These are phyloP conservation scores for Apocrypta bakeri DNA, from an alignment of 1,140 invertebrate genomes.

Conservation along the genomic window DNA sequence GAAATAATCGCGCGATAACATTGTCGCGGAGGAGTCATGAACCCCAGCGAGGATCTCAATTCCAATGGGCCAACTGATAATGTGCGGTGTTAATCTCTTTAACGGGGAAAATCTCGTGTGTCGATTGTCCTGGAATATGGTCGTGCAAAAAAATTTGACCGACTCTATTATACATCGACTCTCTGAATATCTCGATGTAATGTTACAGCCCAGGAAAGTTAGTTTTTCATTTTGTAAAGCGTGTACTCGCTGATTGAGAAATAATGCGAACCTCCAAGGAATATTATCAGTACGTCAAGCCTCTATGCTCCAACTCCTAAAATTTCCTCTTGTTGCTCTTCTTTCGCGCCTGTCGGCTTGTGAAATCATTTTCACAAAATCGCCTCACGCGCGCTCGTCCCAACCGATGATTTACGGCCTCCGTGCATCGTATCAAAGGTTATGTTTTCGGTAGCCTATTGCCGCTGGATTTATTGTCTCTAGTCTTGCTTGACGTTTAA, in stretches of 20 bases:
- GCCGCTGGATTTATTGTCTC: constrained; percentile 26
- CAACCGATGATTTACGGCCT: constrained; percentile 29
- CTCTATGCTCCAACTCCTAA: not conserved
- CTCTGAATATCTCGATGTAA: constrained; percentile 4
- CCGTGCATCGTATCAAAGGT: constrained; percentile 13
- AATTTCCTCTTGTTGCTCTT: not conserved
- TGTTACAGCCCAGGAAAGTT: constrained; percentile 6
- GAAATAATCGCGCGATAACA: not conserved
- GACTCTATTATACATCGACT: constrained; percentile 29
- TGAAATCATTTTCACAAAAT: constrained; percentile 23
- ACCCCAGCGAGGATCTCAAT: too few relatives aligned
- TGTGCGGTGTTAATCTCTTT: not conserved
- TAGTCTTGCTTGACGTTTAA: constrained; percentile 12
- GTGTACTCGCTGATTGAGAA: not conserved
- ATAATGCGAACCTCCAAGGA: not conserved
- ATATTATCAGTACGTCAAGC: not conserved
- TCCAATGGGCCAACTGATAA: too few relatives aligned
- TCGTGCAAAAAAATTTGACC: constrained; percentile 36
- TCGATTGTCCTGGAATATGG: constrained; percentile 24
- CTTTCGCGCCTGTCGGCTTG: not conserved
- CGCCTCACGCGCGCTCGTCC: not conserved
- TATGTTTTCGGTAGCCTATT: constrained; percentile 23
- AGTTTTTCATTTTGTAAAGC: not conserved
- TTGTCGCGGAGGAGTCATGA: too few relatives aligned
- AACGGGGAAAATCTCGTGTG: constrained; percentile 1